Evolutionary conservation across 2,888 invertebrate species (phyloP).

Genomic region (Plagodis pulveraria): DNA sequence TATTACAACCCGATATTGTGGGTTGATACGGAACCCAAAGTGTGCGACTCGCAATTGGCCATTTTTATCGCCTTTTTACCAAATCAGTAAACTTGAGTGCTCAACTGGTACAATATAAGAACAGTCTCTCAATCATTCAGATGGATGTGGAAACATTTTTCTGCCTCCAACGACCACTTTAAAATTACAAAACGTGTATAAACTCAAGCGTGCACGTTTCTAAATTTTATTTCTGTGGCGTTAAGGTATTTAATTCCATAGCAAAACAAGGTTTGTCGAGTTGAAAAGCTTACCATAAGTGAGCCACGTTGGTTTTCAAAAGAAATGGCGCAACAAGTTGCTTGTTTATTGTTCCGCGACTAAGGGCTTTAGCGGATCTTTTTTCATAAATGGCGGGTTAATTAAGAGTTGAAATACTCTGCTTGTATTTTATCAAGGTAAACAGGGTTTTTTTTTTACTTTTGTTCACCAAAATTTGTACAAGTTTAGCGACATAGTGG

Average conservation of each 20-base stretch:
- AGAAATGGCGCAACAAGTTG: conserved; percentile 21
- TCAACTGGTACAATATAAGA: background rate
- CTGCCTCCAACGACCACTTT: background rate
- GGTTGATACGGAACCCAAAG: no score
- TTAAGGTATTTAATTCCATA: background rate
- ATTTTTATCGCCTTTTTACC: no score
- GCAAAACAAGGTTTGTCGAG: background rate
- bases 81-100: no score
- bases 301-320: conserved; percentile 15
- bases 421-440: no score
- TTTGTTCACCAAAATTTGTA: no score
- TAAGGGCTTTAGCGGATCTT: no score
- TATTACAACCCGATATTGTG: no score
- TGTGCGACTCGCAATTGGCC: no score
- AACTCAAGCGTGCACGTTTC: background rate
- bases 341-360: conserved; percentile 8
- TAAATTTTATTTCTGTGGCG: background rate
- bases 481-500: no score
- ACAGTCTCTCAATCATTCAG: background rate
- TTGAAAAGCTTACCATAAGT: conserved; percentile 15
- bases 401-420: no score
- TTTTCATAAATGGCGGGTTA: no score
- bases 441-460: no score
- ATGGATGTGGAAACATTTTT: background rate
- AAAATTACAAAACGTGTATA: conserved; percentile 4